phyloP scores from a whole-genome alignment of 53 echinoderm and acorn worm species.

The Holothuria leucospilota region DNA sequence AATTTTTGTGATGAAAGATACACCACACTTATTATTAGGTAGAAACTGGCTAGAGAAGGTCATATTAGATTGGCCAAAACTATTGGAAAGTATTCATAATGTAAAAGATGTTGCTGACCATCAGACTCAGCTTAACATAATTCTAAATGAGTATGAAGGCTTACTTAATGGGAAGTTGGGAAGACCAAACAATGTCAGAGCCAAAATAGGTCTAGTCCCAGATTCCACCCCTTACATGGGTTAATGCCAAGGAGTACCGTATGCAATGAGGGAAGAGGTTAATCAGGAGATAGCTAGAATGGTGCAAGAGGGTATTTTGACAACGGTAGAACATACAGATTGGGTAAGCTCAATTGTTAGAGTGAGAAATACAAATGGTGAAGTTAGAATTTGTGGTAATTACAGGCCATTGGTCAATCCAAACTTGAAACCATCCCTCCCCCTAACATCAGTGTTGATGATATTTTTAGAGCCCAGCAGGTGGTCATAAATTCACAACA shows the following conservation, averaged over 20 bases:
- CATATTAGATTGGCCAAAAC: too few relatives aligned
- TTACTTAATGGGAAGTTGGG: conserved; percentile 45
- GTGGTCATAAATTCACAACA: conserved; percentile 48
- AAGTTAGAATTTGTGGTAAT: conserved; percentile 57
- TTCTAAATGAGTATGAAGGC: conserved; percentile 41
- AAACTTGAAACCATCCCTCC: conserved; percentile 66
- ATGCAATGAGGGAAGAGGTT: too few relatives aligned
- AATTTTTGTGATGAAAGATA: conserved; percentile 43
- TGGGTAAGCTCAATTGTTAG: too few relatives aligned
- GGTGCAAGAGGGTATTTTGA: too few relatives aligned
- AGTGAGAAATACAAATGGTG: too few relatives aligned
- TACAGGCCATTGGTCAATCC: conserved; percentile 57
- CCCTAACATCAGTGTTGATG: conserved; percentile 70
- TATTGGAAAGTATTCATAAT: conserved; percentile 36
- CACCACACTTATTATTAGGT: conserved; percentile 48
- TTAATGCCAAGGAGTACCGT: too few relatives aligned
- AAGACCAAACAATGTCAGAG: conserved; percentile 40
- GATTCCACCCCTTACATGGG: too few relatives aligned
- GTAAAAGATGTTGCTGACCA: too few relatives aligned
- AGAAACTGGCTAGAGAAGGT: conserved; percentile 37
- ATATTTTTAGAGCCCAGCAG: conserved; percentile 62
- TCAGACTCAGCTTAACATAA: conserved; percentile 19
- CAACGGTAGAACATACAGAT: too few relatives aligned
- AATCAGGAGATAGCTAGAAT: too few relatives aligned
- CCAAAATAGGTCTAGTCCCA: conserved; percentile 12